Percentiles rank a stretch among this genome's conserved stretches.
Evolutionary conservation across 2,797 vertebrate genomes (phyloP).

Genomic region (Orientallactaga sibirica): DNA sequence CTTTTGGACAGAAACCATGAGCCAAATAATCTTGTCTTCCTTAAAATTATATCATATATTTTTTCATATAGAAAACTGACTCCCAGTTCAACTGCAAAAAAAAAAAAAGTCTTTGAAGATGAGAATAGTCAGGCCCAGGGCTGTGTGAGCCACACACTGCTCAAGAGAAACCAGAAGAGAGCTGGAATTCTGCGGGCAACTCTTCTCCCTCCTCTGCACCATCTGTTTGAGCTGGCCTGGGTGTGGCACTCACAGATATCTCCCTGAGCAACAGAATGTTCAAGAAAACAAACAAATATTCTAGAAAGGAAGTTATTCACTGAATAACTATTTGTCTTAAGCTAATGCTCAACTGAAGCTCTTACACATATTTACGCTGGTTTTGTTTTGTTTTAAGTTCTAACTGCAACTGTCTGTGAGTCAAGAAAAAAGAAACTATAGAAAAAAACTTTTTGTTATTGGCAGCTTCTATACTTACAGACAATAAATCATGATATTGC

Average conservation of each 20-base stretch:
- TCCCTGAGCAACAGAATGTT: neutral
- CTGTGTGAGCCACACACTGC: neutral
- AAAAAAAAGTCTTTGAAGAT: slow-evolving; percentile 30
- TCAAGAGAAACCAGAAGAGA: neutral
- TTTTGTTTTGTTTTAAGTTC: slow-evolving; percentile 4
- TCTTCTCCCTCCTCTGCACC: neutral
- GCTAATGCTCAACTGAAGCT: slow-evolving; percentile 18
- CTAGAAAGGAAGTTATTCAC: slow-evolving; percentile 34
- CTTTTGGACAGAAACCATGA: neutral
- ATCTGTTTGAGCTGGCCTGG: neutral
- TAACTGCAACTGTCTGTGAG: neutral
- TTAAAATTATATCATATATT: neutral
- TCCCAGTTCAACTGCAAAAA: neutral
- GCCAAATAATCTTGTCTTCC: neutral
- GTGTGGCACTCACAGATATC: neutral
- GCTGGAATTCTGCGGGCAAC: accelerated
- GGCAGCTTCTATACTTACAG: too few species aligned
- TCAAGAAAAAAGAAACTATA: slow-evolving; percentile 34
- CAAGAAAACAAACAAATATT: neutral
- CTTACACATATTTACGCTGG: neutral
- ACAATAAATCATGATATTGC: too few species aligned
- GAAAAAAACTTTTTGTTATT: neutral
- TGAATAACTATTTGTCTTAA: slow-evolving; percentile 38
- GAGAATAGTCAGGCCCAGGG: neutral
- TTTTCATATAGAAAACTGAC: neutral